These are phyloP conservation scores for Brachionus calyciflorus DNA, from an alignment of 1,140 invertebrate genomes.

Conservation along the genomic window DNA sequence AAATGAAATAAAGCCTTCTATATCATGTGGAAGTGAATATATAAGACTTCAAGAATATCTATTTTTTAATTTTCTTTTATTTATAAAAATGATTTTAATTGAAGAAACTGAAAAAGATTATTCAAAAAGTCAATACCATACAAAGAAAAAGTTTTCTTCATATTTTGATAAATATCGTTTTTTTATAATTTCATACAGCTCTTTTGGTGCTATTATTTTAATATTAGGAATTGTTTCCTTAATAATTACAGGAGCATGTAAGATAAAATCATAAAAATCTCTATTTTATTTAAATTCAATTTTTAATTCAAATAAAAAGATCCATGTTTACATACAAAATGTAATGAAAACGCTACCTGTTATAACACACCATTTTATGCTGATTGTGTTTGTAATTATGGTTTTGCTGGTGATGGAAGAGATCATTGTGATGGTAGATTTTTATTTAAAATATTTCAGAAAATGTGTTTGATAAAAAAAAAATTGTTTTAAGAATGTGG, in stretches of 20 bases:
- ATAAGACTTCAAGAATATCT: too few species aligned
- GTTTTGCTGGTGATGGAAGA: conserved; percentile 16
- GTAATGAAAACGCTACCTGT: conserved; percentile 38
- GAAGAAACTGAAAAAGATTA: too few species aligned
- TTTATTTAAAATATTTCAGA: background rate
- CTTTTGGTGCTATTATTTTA: background rate
- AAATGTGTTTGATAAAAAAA: background rate
- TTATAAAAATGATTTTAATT: too few species aligned
- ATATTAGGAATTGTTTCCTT: background rate
- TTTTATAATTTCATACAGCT: background rate
- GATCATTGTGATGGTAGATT: conserved; percentile 33
- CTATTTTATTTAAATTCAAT: too few species aligned
- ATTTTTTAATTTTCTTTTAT: too few species aligned
- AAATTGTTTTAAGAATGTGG: conserved; percentile 20
- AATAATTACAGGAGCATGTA: conserved; percentile 1
- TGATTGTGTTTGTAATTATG: conserved; percentile 32
- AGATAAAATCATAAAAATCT: background rate
- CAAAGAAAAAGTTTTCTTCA: too few species aligned
- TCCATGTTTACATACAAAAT: conserved; percentile 20
- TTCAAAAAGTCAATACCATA: too few species aligned
- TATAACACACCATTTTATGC: conserved; percentile 23
- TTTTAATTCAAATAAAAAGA: too few species aligned
- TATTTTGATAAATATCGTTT: conserved; percentile 11
- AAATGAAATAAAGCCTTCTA: too few species aligned
- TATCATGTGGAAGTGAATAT: too few species aligned